Conservation (phyloP, 2,113 vertebrate genomes). For the Nasalis larvatus region DNA sequence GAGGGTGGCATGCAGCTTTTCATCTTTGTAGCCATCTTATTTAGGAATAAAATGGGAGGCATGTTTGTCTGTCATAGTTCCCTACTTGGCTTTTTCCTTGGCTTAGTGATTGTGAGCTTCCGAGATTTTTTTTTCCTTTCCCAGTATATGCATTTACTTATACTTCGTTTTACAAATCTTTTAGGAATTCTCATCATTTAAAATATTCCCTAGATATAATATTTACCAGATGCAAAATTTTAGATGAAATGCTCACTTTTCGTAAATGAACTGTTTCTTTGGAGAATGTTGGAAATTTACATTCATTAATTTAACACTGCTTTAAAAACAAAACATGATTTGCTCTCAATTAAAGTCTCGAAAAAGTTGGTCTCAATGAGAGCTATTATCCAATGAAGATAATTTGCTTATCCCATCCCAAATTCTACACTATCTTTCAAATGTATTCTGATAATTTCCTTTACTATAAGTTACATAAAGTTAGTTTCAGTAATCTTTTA, state of each 20-base stretch:
- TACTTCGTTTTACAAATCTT: neutral
- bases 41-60: too few relatives aligned
- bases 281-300: neutral
- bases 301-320: neutral
- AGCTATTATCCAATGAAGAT: neutral
- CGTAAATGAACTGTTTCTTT: neutral
- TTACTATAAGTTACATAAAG: neutral
- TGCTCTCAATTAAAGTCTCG: neutral
- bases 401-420: neutral
- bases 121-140: too few relatives aligned
- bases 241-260: constrained; percentile 28
- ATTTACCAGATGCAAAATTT: neutral
- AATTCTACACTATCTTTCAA: neutral
- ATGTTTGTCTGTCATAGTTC: too few relatives aligned
- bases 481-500: too few relatives aligned
- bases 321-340: neutral
- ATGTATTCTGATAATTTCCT: neutral
- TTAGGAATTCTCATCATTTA: neutral
- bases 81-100: too few relatives aligned
- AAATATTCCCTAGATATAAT: neutral
- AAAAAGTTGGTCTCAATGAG: neutral
- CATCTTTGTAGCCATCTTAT: too few relatives aligned
- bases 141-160: too few relatives aligned
- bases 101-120: too few relatives aligned
- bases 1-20: too few relatives aligned